Conservation (phyloP, 2,888 invertebrate genomes). For the Epiblema foenella region DNA sequence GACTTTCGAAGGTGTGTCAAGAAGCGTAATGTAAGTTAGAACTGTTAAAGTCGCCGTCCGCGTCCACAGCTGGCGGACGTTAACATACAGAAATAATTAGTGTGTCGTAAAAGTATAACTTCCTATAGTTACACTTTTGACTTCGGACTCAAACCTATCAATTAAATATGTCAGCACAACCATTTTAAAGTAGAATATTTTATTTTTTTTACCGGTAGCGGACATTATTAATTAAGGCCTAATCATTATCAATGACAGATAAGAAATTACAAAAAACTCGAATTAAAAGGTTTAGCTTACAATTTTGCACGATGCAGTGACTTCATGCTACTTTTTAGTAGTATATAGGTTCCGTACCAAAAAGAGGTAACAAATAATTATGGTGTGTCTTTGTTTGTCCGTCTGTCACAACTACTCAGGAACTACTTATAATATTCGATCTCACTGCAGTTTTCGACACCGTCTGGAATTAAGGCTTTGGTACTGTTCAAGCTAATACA, state of each 20-base stretch:
- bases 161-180: conserved; percentile 2
- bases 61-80: neutral
- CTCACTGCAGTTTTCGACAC: no score
- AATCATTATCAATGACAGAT: conserved; percentile 1
- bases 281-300: neutral
- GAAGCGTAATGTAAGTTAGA: no score
- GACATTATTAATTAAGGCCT: neutral
- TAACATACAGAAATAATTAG: neutral
- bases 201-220: neutral
- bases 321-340: neutral
- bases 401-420: no score
- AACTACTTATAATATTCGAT: no score
- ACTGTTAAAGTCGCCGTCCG: no score
- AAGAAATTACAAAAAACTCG: neutral
- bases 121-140: neutral
- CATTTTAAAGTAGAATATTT: neutral
- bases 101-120: conserved; percentile 2
- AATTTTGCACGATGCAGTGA: neutral
- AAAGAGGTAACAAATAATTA: no score
- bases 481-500: no score
- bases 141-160: conserved; percentile 7
- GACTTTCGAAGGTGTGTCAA: no score
- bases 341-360: neutral
- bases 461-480: no score
- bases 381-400: no score